Conservation (phyloP, 1,140 invertebrate species). For the Dendroctonus valens region DNA sequence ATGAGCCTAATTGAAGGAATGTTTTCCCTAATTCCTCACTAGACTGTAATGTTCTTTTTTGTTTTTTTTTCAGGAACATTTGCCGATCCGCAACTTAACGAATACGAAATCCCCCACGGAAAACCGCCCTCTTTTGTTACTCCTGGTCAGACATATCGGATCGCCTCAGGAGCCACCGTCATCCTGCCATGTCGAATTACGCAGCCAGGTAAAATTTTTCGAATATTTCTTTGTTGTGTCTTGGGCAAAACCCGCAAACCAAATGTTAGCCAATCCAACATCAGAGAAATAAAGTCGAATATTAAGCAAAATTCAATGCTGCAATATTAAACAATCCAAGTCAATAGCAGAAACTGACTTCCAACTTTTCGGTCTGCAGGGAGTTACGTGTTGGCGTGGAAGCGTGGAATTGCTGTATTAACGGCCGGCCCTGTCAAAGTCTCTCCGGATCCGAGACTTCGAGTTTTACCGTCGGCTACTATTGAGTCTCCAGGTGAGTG, state of each 20-base stretch:
- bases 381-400: constrained; percentile 57
- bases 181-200: constrained; percentile 54
- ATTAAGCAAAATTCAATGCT: too few relatives aligned
- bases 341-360: too few relatives aligned
- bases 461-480: constrained; percentile 50
- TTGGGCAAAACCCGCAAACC: too few relatives aligned
- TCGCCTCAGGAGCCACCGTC: constrained; percentile 53
- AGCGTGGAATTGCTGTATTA: constrained; percentile 56
- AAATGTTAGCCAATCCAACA: too few relatives aligned
- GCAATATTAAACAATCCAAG: too few relatives aligned
- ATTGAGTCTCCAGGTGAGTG: constrained; percentile 28
- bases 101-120: constrained; percentile 32
- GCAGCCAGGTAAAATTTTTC: constrained; percentile 50
- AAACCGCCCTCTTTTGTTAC: constrained; percentile 54
- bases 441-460: constrained; percentile 55
- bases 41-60: constrained; percentile 2
- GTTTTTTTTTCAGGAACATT: constrained; percentile 24
- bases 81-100: constrained; percentile 33
- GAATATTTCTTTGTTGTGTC: background rate
- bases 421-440: constrained; percentile 59
- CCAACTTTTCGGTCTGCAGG: constrained; percentile 42
- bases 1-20: background rate
- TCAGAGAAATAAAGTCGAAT: too few relatives aligned
- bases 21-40: background rate
- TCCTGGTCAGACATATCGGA: constrained; percentile 53